Conservation (phyloP, 1,140 invertebrate genomes). For the Glomeris maerens region DNA sequence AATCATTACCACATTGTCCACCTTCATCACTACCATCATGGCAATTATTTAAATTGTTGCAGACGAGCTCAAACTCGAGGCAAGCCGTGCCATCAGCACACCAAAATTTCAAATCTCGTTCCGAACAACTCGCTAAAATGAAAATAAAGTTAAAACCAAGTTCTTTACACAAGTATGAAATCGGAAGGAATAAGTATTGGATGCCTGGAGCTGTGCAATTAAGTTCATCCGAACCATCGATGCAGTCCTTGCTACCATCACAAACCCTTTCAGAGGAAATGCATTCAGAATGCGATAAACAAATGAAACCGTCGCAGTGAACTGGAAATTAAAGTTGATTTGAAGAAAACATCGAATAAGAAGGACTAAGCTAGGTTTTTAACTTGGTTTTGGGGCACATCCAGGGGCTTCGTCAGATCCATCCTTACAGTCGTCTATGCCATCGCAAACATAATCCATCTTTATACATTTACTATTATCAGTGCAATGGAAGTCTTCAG, state of each 20-base stretch:
- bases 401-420: slow-evolving; percentile 19
- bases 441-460: slow-evolving; percentile 19
- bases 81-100: slow-evolving; percentile 32
- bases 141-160: background rate
- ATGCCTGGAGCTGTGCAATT: slow-evolving; percentile 13
- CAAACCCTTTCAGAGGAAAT: slow-evolving; percentile 5
- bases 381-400: background rate
- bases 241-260: slow-evolving; percentile 25
- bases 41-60: slow-evolving; percentile 46
- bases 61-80: slow-evolving; percentile 38
- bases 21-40: slow-evolving; percentile 51
- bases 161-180: background rate
- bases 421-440: slow-evolving; percentile 22
- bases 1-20: slow-evolving; percentile 33
- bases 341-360: background rate
- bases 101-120: background rate
- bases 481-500: background rate
- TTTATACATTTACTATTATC: slow-evolving; percentile 17
- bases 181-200: background rate
- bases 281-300: background rate
- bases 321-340: background rate
- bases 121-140: background rate
- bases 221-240: slow-evolving; percentile 17
- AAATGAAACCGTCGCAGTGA: background rate
- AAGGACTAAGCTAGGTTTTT: background rate